Evolutionary conservation across 2,888 invertebrate species (phyloP).

Genomic region (Microplitis manilae): DNA sequence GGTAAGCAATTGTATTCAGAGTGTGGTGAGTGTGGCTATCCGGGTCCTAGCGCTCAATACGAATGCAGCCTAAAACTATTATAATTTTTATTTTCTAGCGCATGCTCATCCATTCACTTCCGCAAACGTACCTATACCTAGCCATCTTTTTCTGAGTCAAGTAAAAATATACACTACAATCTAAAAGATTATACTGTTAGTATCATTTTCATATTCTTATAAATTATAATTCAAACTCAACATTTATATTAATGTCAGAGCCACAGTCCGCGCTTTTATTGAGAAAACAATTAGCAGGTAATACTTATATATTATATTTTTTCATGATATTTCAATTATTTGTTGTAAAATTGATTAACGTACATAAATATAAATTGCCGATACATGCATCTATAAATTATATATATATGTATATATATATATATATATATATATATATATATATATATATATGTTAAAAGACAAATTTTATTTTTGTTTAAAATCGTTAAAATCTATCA

Average conservation of each 20-base stretch:
- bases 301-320: conserved; percentile 28
- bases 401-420: too few species aligned
- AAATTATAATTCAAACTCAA: conserved; percentile 57
- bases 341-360: not conserved
- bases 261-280: conserved; percentile 95
- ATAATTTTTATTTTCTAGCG: conserved; percentile 50
- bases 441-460: too few species aligned
- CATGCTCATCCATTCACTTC: conserved; percentile 68
- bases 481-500: not conserved
- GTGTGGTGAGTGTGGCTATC: too few species aligned
- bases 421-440: too few species aligned
- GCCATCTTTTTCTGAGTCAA: conserved; percentile 78
- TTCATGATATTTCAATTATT: conserved; percentile 5
- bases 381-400: too few species aligned
- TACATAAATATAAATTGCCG: too few species aligned
- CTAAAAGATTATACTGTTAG: not conserved
- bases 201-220: not conserved
- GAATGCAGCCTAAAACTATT: too few species aligned
- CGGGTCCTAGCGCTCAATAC: too few species aligned
- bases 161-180: not conserved
- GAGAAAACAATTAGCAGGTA: conserved; percentile 97
- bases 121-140: conserved; percentile 71
- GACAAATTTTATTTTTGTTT: not conserved
- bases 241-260: conserved; percentile 93
- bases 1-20: too few species aligned